phyloP scores from a whole-genome alignment of 2,888 invertebrate genomes.

The Dexiosoma caninum region DNA sequence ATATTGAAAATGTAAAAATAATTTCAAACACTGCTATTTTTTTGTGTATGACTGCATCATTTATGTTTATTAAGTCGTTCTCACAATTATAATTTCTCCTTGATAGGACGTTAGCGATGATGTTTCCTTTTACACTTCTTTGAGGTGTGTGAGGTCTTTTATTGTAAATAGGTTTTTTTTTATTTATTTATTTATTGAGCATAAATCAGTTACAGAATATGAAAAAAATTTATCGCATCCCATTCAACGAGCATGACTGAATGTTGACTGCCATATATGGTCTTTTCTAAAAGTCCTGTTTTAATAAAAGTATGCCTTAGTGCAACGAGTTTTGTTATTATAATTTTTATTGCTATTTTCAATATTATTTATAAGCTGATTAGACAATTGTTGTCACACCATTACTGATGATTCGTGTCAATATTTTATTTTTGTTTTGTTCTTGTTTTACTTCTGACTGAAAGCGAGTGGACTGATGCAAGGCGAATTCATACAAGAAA shows the following conservation, averaged over 20 bases:
- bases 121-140: slow-evolving; percentile 44
- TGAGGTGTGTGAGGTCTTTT: slow-evolving; percentile 55
- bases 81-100: slow-evolving; percentile 22
- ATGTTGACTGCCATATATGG: not conserved
- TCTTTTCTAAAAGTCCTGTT: not conserved
- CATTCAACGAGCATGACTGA: not conserved
- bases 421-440: too few relatives aligned
- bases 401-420: too few relatives aligned
- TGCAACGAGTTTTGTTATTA: too few relatives aligned
- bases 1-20: too few relatives aligned
- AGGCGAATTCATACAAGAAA: too few relatives aligned
- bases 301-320: too few relatives aligned
- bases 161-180: not conserved
- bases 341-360: too few relatives aligned
- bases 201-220: slow-evolving; percentile 18
- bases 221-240: slow-evolving; percentile 25
- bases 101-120: slow-evolving; percentile 17
- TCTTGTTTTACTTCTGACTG: too few relatives aligned
- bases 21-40: slow-evolving; percentile 1
- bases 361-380: too few relatives aligned
- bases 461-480: too few relatives aligned
- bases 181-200: not conserved
- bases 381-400: too few relatives aligned
- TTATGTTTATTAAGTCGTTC: slow-evolving; percentile 13
- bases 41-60: not conserved